Base-by-base conservation (phyloP, 2,888 invertebrate species). In the Anorthoa munda region DNA sequence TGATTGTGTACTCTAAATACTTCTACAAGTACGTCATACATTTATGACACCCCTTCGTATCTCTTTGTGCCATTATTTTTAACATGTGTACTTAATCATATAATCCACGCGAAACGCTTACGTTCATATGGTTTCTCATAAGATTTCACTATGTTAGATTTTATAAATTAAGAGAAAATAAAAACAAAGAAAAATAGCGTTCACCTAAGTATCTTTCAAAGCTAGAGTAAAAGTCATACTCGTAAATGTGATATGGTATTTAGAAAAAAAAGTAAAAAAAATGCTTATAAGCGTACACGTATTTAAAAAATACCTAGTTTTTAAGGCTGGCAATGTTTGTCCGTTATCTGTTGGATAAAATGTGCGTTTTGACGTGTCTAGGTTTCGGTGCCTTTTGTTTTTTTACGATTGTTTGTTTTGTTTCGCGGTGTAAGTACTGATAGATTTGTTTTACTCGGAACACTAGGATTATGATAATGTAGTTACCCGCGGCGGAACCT, bases 211-310 rank as follows among this genome's bases (percentile, higher is more conserved):
- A 91, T 92, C 89, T 86, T 88, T 89, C 78, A 85, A 73, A 89
- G 85, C 82, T 95, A 95, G 92, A 72, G 88, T 89, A 91, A 92
- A 91, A 80, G 87, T 93, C 92, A 94, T 95, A 95, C 95, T 95
- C 94, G 89, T 94, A 92, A 93, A 95, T 95, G 95, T 95, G 95
- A 96, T 95, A 94, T 94, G 92, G 90, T 90, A 92, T 90, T 88
- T 92, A 93, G 89, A 92, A 93, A 94, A 91, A 84, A 87, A 58
- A 4, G 71, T 88, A 92, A 92, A 93, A 94, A 94, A 93, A 91
- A 90, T 89, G 93, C 93, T 93, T 94, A 83, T 90, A 90, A 92
- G 93, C 92, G 91, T 92, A 90, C 89, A 90, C 88, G 90, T 93
- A 91, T 93, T 89, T 91, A 90, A 89, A 89, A 88, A 90, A 88